Evolutionary conservation across 37 sponge, comb jelly and placozoan genomes (phyloP), one percentile per base, ranked within the genome.

Genomic region (Spongilla lacustris): DNA sequence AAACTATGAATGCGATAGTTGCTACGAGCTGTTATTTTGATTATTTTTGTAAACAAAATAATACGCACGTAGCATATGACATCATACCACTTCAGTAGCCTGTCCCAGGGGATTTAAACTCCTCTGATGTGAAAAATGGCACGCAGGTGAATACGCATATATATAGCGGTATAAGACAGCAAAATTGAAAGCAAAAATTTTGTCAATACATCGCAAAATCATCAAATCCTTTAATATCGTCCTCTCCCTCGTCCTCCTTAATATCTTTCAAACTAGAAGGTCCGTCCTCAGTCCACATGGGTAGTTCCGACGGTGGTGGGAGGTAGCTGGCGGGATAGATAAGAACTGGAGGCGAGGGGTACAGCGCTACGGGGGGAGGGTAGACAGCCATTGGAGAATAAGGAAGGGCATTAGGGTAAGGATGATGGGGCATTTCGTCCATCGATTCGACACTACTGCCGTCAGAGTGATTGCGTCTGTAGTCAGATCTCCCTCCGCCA

Each of bases 221-320:
- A 50, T 90, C 90, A 84, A 90, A 90, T n/a, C 90, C 90, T 79
- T 81, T 90, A 25, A 90, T 84, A 17, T 76, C 74, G 35, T 76
- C 73, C 30, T 49, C 68, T 29, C 46, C 81, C 0, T 48, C 68
- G 13, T 83, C 73, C 2, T 71, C 78, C 67, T 33, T 25, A 32
- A 23, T 29, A 28, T 67, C 30, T 32, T 25, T 67, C 58, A 58
- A 58, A 58, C 58, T 58, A 58, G 58, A 14, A 17, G 14, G 58
- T 14, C 11, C 58, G 49, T 33, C 38, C n/a, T 37, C 27, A 13
- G 33, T 25, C 29, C 71, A 71, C 46, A 1, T 22, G 25, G 33
- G 36, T 71, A 25, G 36, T 17, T 69, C 82, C 71, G 69, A 26
- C 29, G 13, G 36, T 13, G 41, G 13, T 4, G 34, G 27, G 24